Percentiles rank a stretch among this genome's conserved stretches.
Evolutionary conservation across 2,113 vertebrate species (phyloP).

Genomic region (Peromyscus maniculatus): DNA sequence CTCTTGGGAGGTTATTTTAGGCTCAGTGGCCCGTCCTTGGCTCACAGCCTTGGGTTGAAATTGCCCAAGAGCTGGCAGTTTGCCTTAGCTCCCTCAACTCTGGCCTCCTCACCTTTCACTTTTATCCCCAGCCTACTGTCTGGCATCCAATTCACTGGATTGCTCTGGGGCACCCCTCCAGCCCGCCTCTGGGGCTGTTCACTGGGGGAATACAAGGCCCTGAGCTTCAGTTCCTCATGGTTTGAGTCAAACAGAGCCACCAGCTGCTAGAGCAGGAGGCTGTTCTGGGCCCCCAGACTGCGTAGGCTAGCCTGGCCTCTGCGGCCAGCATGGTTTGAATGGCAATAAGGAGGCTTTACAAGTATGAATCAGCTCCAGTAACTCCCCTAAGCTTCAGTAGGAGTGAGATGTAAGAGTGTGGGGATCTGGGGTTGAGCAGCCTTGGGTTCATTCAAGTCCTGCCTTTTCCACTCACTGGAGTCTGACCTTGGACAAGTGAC

Average conservation of each 20-base stretch:
- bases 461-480: background rate
- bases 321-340: background rate
- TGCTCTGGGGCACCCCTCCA: background rate
- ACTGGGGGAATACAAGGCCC: background rate
- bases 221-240: slow-evolving; percentile 14
- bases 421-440: background rate
- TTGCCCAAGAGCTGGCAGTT: slow-evolving; percentile 66
- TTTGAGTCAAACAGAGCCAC: background rate
- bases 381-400: background rate
- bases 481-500: background rate
- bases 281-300: background rate
- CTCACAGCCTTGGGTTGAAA: background rate
- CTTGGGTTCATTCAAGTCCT: background rate
- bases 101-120: slow-evolving; percentile 67
- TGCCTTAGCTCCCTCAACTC: slow-evolving; percentile 55
- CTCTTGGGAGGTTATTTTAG: slow-evolving; percentile 73
- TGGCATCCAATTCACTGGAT: background rate
- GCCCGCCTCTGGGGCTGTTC: background rate
- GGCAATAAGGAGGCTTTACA: background rate
- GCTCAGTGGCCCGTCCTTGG: slow-evolving; percentile 45
- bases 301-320: background rate
- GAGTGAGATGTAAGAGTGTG: background rate
- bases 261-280: background rate
- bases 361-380: background rate
- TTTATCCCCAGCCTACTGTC: background rate